Base-by-base conservation (phyloP, 92 coral and sea anemone genomes). In the Actinernus sp. region DNA sequence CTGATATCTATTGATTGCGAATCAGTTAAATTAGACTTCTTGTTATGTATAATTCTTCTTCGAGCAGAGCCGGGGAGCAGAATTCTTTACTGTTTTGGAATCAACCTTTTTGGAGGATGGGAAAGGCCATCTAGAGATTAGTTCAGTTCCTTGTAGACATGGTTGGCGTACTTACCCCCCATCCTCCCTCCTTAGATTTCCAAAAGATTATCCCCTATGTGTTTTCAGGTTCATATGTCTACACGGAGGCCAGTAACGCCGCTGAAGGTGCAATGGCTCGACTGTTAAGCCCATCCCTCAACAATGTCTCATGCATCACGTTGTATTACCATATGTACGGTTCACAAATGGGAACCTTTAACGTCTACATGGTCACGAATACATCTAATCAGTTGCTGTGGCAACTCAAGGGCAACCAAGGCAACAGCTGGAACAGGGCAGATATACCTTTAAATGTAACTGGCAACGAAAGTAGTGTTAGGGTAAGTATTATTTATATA, bases 241-340 rank as follows among this genome's bases (percentile, higher is more conserved):
- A 70, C 57, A 26, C 26, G 4, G 65, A 70, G 23, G 41, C 53
- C n/a, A 41, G 65, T 18, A 23, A 26, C 10, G 65, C 65, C 5
- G 5, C 8, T 4, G 31, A 30, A 25, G 78, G 78, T 3, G 52
- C 28, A 21, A 43, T 52, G 23, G 78, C 78, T 26, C 40, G 48
- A 48, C 45, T 70, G 3, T 18, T 43, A 37, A 70, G 78, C 33
- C 78, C 78, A 5, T n/a, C 9, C 9, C 31, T 70, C 1, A 36
- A 58, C 8, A 55, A 26, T 10, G 23, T 53, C 11, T 55, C 43
- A 21, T 70, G 78, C 45, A 37, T 70, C 19, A 2, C 45, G 21
- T 54, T 70, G 12, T 70, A 55, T 44, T 70, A 70, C 48, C 78
- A 70, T 31, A 70, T 70, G 78, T 21, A 26, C 1, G 78, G 78